Conservation (phyloP, 2,113 vertebrate genomes). For the Synodontis membranacea region DNA sequence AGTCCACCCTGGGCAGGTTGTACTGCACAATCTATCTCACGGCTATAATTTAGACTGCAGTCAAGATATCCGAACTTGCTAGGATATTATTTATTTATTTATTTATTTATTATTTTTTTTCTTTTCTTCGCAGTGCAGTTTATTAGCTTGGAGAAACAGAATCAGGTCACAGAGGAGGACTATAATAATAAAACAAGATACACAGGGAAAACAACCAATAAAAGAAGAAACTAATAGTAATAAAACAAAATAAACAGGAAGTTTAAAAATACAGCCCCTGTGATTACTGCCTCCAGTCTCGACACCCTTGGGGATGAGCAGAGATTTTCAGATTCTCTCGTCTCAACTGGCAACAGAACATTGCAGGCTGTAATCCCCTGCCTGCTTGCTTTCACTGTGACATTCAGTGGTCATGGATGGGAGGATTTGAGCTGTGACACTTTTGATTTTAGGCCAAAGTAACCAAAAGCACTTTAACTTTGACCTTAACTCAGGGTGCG, state of each 20-base stretch:
- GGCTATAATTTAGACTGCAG: too few relatives aligned
- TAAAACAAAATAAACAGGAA: not conserved
- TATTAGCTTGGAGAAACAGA: not conserved
- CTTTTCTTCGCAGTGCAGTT: too few relatives aligned
- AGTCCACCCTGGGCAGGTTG: too few relatives aligned
- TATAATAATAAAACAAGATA: slow-evolving; percentile 7
- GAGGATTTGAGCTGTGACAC: not conserved
- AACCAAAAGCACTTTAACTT: slow-evolving; percentile 35
- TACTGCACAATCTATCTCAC: too few relatives aligned
- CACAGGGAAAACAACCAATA: not conserved
- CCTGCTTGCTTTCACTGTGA: slow-evolving; percentile 20
- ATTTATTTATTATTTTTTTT: too few relatives aligned
- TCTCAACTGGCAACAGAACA: not conserved
- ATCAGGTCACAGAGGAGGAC: slow-evolving; percentile 7
- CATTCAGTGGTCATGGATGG: slow-evolving; percentile 33
- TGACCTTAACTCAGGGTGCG: not conserved
- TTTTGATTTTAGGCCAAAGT: slow-evolving; percentile 32
- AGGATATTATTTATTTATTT: too few relatives aligned
- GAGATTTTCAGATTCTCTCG: slow-evolving; percentile 6
- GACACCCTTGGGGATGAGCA: slow-evolving; percentile 7
- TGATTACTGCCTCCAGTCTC: slow-evolving; percentile 9
- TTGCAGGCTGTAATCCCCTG: slow-evolving; percentile 21
- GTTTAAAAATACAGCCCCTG: slow-evolving; percentile 2
- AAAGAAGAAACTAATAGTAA: not conserved
- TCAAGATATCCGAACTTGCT: too few relatives aligned